Percentiles rank a stretch among this genome's conserved stretches.
phyloP scores from a whole-genome alignment of 2,888 invertebrate species.

The Orgyia antiqua region DNA sequence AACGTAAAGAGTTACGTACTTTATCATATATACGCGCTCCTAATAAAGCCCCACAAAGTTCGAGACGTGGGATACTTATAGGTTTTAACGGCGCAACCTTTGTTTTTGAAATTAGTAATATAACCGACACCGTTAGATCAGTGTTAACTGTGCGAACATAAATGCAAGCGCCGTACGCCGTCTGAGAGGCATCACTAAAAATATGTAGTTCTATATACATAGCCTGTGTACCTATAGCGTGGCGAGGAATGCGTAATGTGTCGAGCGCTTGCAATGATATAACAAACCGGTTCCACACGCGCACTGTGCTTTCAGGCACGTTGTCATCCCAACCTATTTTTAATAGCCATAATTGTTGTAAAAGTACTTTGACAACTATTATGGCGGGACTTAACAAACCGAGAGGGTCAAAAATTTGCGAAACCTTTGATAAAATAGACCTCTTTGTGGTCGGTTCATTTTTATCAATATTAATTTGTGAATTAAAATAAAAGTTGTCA shows the following conservation, averaged over 20 bases:
- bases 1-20: background rate
- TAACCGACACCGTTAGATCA: background rate
- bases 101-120: background rate
- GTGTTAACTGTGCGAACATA: background rate
- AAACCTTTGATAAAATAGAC: background rate
- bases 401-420: too few relatives aligned
- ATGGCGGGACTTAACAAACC: too few relatives aligned
- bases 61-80: too few relatives aligned
- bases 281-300: too few relatives aligned
- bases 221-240: background rate
- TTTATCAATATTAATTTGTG: background rate
- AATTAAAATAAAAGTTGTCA: background rate
- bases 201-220: background rate
- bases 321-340: too few relatives aligned
- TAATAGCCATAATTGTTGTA: too few relatives aligned
- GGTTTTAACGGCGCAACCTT: background rate
- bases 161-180: background rate
- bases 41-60: background rate
- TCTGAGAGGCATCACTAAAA: background rate
- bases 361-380: too few relatives aligned
- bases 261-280: background rate
- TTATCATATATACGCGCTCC: slow-evolving; percentile 8
- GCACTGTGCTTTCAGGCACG: too few relatives aligned
- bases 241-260: background rate
- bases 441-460: background rate